Evolutionary conservation across 2,797 vertebrate genomes (phyloP), one percentile per base, ranked within the genome.

Genomic region (Hirundo rustica): DNA sequence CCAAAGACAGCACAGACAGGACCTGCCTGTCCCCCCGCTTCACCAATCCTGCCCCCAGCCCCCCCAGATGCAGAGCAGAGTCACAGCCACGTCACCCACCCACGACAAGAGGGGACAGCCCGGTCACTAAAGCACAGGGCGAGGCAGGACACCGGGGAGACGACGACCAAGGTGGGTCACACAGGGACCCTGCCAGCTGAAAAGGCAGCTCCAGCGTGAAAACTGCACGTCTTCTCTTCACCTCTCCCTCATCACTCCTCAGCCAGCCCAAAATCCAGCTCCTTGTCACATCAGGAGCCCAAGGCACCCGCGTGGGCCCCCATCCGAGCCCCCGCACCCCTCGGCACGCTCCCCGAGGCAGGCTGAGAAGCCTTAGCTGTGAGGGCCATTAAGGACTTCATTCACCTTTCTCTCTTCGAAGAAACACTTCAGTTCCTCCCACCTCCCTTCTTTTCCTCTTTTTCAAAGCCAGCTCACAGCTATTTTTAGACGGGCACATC

Each of bases 1-100:
- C 29, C 20, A 0, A 17, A 34, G 26, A 4, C 22, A 8, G 61
- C 1, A 1, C 70, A 54, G 53, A 54, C 4, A 2, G 4, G 4
- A 11, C 55, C 55, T 62, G 42, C 19, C 34, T 26, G 47, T 18
- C 1, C 34, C 13, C 5, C 3, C 13, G 38, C 22, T 2, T 17
- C 30, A 0, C 29, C 72, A n/a, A 11, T 2, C 25, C 74, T 10
- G 27, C 17, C 62, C 50, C 30, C 54, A 42, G 40, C 44, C 38
- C 40, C 32, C 10, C 40, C 0, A 1, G n/a, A 8, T 1, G 1
- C 38, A 3, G n/a, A 29, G 70, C 50, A 17, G 40, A 67, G 58
- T 7, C 51, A n/a, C 61, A n/a, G 51, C 53, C n/a, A 18, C 0
- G 0, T 23, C 73, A 30, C 22, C 15, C 25, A 2, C 0, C 42